Evolutionary conservation across 2,797 vertebrate genomes (phyloP), one percentile per base, ranked within the genome.

Genomic region (Apodemus agrarius): DNA sequence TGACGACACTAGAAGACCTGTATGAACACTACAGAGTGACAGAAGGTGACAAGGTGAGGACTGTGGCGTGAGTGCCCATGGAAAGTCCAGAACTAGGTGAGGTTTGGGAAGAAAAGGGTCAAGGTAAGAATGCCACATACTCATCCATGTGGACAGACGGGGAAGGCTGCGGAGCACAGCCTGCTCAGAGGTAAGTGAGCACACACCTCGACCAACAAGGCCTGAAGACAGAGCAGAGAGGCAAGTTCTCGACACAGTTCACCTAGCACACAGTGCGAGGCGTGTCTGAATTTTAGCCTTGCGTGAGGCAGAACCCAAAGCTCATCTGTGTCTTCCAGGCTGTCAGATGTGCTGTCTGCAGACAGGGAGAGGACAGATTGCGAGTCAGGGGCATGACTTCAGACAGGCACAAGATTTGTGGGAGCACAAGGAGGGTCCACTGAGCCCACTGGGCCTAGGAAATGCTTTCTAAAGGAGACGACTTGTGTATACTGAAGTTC

Each of bases 141-240:
- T 52, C 31, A 52, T 63, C 24, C 13, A 57, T 37, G 57, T 11
- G 72, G 90, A 65, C 43, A 75, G 75, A 31, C 5, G 16, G 12
- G 49, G 54, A 54, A 91, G 59, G 3, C 43, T 11, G 11, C 0
- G 8, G 40, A 13, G n/a, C 75, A 34, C 0, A 0, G 11, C 19
- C 81, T 2, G n/a, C 19, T 80, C 13, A 2, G 9, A 10, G 46
- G 34, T 24, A 24, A 43, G 67, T 46, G 37, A 17, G 24, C 12
- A 22, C 63, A 52, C 0, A 3, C 2, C 10, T 57, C 37, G 43
- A 4, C 75, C 49, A 93, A 7, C 31, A 40, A 0, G 34, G 29
- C 54, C 57, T 21, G 22, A 83, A 63, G 17, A 63, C 37, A 83
- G 37, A n/a, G 31, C 34, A 40, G 80, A 90, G 9, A 72, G 49